phyloP scores from a whole-genome alignment of 2,113 vertebrate genomes.

The Patagioenas fasciata region DNA sequence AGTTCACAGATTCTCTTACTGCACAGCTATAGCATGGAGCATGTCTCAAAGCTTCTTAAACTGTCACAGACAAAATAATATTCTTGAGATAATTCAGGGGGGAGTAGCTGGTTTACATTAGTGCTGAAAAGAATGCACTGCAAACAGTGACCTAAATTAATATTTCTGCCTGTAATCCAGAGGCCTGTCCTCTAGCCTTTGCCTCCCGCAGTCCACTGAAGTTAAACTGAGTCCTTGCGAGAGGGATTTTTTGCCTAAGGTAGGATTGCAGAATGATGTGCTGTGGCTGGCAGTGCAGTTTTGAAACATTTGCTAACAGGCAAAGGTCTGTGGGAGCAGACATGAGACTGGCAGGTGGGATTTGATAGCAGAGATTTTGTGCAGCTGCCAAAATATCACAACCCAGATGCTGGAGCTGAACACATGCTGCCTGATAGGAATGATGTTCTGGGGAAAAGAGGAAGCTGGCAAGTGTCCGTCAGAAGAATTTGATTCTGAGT shows the following conservation, averaged over 20 bases:
- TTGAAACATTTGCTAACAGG: slow-evolving; percentile 48
- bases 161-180: neutral
- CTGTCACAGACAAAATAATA: neutral
- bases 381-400: slow-evolving; percentile 54
- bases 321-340: slow-evolving; percentile 58
- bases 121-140: neutral
- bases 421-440: slow-evolving; percentile 23
- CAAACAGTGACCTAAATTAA: slow-evolving; percentile 1
- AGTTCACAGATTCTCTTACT: neutral
- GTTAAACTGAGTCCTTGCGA: neutral
- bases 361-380: slow-evolving; percentile 53
- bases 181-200: neutral
- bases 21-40: neutral
- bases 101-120: neutral
- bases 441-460: slow-evolving; percentile 25
- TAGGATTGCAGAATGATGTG: neutral
- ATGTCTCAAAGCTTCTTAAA: neutral
- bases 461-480: slow-evolving; percentile 13
- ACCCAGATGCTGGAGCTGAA: slow-evolving; percentile 54
- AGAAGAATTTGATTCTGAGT: neutral
- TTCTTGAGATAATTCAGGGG: neutral
- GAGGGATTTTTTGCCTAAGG: neutral
- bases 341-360: slow-evolving; percentile 60
- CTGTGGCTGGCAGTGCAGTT: slow-evolving; percentile 31
- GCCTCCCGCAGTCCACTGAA: neutral